A percentile compares a stretch with the other conserved stretches of the same genome.
phyloP scores from a whole-genome alignment of 2,797 vertebrate species.

The Spizella passerina region DNA sequence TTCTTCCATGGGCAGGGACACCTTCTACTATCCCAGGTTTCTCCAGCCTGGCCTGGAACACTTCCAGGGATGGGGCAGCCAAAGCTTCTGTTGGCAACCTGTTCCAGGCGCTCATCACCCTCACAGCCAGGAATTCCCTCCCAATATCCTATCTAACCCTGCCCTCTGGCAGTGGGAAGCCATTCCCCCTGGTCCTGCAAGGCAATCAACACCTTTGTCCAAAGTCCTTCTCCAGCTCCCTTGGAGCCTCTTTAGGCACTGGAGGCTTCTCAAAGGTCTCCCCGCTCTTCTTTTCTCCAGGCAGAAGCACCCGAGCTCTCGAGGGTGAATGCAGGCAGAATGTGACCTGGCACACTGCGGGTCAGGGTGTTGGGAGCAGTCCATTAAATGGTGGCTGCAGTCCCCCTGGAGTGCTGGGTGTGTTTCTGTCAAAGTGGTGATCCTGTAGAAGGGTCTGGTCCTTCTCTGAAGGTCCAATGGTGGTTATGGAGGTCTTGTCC shows the following conservation, averaged over 20 bases:
- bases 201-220: neutral
- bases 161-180: neutral
- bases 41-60: neutral
- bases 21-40: neutral
- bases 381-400: neutral
- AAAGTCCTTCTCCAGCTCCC: neutral
- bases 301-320: neutral
- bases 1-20: neutral
- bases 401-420: neutral
- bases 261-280: neutral
- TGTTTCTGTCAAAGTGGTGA: accelerated
- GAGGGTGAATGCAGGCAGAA: neutral
- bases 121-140: neutral
- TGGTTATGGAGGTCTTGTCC: neutral
- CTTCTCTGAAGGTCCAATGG: neutral
- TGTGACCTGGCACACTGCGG: neutral
- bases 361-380: neutral
- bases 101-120: neutral
- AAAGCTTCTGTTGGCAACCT: neutral
- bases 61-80: neutral
- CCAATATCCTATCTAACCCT: neutral
- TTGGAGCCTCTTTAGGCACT: neutral
- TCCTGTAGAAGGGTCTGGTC: neutral
- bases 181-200: neutral
- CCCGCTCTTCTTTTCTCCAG: neutral